Percentiles rank a stretch among this genome's conserved stretches.
These are phyloP conservation scores for Nymphalis urticae DNA, from an alignment of 2,888 invertebrate genomes.

Conservation along the genomic window DNA sequence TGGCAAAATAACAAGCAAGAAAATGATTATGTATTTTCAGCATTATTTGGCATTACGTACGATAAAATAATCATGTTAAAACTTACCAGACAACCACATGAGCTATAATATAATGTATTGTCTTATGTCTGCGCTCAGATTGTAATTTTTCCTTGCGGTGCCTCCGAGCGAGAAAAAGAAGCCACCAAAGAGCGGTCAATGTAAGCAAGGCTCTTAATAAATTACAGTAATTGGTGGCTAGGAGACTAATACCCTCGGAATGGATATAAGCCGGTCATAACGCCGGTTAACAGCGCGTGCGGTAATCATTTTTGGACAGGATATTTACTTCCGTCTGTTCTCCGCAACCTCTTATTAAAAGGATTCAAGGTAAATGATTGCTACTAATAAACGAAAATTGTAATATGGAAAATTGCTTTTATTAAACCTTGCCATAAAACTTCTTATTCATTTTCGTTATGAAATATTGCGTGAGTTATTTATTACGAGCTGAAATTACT, in stretches of 20 bases:
- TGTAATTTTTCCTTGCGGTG: conserved; percentile 68
- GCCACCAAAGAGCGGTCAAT: conserved; percentile 64
- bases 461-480: conserved; percentile 13
- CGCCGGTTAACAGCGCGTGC: conserved; percentile 73
- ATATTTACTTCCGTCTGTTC: conserved; percentile 76
- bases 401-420: conserved; percentile 34
- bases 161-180: conserved; percentile 66
- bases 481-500: conserved; percentile 7
- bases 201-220: conserved; percentile 76
- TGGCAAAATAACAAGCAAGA: too few species aligned
- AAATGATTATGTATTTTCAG: too few species aligned
- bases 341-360: conserved; percentile 65
- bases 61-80: too few species aligned
- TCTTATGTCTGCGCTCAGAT: conserved; percentile 39
- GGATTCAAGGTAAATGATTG: conserved; percentile 45
- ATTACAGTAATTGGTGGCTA: conserved; percentile 77
- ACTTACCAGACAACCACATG: too few species aligned
- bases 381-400: conserved; percentile 39
- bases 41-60: too few species aligned
- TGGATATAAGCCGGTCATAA: conserved; percentile 77
- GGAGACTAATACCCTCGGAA: conserved; percentile 77
- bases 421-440: conserved; percentile 26
- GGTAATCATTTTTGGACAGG: conserved; percentile 79
- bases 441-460: conserved; percentile 14
- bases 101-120: background rate